phyloP scores from a whole-genome alignment of 2,113 vertebrate genomes.

The Anseranas semipalmata region DNA sequence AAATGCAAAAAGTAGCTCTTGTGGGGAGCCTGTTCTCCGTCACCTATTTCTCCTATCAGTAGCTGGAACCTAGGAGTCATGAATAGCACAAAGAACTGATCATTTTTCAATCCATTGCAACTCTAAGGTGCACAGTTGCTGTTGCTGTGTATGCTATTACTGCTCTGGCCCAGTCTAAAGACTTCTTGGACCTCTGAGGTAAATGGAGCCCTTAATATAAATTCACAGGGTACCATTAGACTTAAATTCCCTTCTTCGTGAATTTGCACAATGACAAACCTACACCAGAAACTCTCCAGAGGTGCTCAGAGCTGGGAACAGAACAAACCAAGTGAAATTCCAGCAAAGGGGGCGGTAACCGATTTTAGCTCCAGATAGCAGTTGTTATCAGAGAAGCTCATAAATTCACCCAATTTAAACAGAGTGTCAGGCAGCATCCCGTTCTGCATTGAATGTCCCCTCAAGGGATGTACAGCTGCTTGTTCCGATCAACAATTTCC shows the following conservation, averaged over 20 bases:
- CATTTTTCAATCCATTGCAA: not conserved
- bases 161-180: not conserved
- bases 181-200: not conserved
- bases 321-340: constrained; percentile 44
- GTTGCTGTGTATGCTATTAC: not conserved
- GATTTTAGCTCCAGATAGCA: constrained; percentile 58
- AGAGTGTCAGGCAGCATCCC: constrained; percentile 60
- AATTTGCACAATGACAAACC: not conserved
- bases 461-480: constrained; percentile 36
- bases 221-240: not conserved
- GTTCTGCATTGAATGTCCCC: not conserved
- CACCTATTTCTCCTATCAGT: not conserved
- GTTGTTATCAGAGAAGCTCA: constrained; percentile 53
- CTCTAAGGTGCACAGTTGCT: not conserved
- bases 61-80: not conserved
- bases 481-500: constrained; percentile 17
- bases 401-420: constrained; percentile 71
- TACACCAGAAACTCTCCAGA: not conserved
- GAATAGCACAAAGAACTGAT: not conserved
- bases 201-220: not conserved
- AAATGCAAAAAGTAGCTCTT: not conserved
- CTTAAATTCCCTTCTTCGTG: not conserved
- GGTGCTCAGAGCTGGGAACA: constrained; percentile 35
- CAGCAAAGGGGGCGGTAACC: not conserved
- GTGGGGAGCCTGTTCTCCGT: not conserved